Evolutionary conservation across 2,113 vertebrate genomes (phyloP).

Genomic region (Hippocampus guttulatus): DNA sequence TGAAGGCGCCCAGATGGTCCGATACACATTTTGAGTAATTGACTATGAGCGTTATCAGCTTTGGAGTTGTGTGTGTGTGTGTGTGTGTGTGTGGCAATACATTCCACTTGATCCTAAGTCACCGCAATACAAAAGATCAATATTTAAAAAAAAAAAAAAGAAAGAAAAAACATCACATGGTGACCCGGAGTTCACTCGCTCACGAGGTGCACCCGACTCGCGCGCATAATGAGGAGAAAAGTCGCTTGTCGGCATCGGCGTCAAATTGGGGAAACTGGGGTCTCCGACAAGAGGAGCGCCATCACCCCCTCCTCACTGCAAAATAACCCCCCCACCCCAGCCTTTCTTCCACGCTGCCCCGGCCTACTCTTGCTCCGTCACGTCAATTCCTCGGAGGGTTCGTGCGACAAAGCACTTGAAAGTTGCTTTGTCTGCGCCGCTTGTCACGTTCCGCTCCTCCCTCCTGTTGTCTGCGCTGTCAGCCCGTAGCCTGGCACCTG

Average conservation of each 20-base stretch:
- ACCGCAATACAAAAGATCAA: too few species aligned
- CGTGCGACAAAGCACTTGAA: constrained; percentile 79
- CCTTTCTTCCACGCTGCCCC: constrained; percentile 49
- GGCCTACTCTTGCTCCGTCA: constrained; percentile 75
- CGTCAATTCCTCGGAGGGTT: constrained; percentile 78
- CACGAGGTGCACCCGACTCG: constrained; percentile 1
- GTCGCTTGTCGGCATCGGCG: constrained; percentile 68
- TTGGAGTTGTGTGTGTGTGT: too few species aligned
- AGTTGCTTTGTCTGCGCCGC: constrained; percentile 76
- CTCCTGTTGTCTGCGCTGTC: constrained; percentile 81
- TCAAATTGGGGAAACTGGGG: constrained; percentile 74
- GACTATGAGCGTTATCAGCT: too few species aligned
- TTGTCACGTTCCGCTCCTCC: constrained; percentile 73
- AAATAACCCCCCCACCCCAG: constrained; percentile 27
- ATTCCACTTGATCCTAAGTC: too few species aligned
- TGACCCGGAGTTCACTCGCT: too few species aligned
- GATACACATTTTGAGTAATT: too few species aligned
- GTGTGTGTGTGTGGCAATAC: too few species aligned
- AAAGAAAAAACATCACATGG: too few species aligned
- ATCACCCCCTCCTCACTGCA: background rate
- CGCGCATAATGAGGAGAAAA: constrained; percentile 70
- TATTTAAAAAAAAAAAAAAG: too few species aligned
- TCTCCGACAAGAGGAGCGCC: constrained; percentile 70
- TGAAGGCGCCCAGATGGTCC: too few species aligned
- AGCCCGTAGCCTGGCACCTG: constrained; percentile 83